Base-by-base conservation (phyloP, 2,888 invertebrate genomes). In the Ganaspis brasiliensis region DNA sequence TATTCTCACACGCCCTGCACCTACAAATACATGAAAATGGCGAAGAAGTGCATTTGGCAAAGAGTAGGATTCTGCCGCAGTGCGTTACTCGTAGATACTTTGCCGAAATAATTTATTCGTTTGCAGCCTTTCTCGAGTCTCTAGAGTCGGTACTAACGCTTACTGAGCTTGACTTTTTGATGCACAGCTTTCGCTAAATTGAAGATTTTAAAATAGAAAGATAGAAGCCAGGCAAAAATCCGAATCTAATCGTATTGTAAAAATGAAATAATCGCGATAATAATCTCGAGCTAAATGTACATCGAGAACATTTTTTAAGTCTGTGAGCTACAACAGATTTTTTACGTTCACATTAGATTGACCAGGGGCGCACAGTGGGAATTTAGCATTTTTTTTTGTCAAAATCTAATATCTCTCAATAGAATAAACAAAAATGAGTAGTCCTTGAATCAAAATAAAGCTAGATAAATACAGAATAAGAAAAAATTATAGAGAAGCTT, bases 61-160 rank as follows among this genome's bases (percentile, higher is more conserved):
- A 77, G 82, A 84, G 72, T 79, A 77, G 77, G 67, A 83, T 77
- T 80, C 80, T 87, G 87, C 86, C 88, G 89, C 89, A 89, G 83
- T 89, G 89, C 89, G 88, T 86, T 73, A 79, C 79, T 76, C 67
- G 72, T 76, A 80, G 78, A 85, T 81, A 84, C 79, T 82, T 81
- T 77, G 77, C 76, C 79, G 76, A 80, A 83, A 85, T 87, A 84
- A 88, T 85, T 87, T 85, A 87, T 85, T 85, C 82, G 73, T 16
- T 63, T 52, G 35, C 67, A 73, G 73, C 76, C 73, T 59, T 63
- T 63, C 1, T 37, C 21, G 63, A 40, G 40, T 40, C 63, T 63
- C 40, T 37, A 63, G 63, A 40, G 63, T 8, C 40, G 63, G 63
- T 40, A 63, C 21, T 40, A 63, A 40, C 40, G 63, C 40, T 63